A percentile compares a stretch with the other conserved stretches of the same genome.
Evolutionary conservation across 2,113 vertebrate species (phyloP).

Genomic region (Climacteris rufus): DNA sequence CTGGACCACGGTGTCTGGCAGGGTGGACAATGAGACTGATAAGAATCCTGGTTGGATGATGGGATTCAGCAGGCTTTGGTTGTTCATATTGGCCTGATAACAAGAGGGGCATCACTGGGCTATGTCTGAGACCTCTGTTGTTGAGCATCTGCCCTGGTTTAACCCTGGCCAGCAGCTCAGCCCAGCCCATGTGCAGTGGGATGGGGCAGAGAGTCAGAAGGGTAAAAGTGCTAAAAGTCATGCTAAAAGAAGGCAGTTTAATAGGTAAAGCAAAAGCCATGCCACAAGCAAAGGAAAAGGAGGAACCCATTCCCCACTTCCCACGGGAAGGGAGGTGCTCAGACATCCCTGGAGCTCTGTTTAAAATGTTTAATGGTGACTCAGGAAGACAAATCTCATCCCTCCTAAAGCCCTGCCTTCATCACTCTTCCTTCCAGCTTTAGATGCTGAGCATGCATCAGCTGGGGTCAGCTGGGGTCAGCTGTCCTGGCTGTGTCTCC

Average conservation of each 20-base stretch:
- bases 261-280: no score
- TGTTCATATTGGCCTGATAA: background rate
- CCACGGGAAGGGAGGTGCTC: background rate
- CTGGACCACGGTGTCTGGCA: background rate
- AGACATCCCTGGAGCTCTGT: no score
- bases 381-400: background rate
- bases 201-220: background rate
- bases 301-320: no score
- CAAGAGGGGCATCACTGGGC: fast-evolving
- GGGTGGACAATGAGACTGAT: background rate
- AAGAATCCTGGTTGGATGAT: background rate
- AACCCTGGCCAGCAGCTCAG: background rate
- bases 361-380: no score
- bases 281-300: background rate
- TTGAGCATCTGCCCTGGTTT: background rate
- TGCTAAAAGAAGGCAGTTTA: background rate
- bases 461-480: background rate
- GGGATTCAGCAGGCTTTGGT: no score
- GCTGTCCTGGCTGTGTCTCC: background rate
- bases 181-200: background rate
- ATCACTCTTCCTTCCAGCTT: background rate
- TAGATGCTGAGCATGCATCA: background rate
- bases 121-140: background rate
- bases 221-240: background rate
- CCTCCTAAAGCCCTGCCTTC: no score